Conservation (phyloP, 2,888 invertebrate genomes). For the Cephus nigrinus region DNA sequence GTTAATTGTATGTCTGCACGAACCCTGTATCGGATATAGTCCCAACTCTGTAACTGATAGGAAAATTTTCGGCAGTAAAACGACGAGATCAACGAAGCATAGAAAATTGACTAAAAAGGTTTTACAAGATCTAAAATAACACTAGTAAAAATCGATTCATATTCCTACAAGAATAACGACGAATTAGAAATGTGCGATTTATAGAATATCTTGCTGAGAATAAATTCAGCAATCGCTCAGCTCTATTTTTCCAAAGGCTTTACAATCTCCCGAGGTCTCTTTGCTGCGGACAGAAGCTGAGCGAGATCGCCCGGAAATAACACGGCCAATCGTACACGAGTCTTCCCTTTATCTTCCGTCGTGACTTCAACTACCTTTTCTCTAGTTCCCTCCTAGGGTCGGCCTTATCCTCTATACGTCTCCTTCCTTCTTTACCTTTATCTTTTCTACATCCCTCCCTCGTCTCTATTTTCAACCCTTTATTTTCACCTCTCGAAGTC, state of each 20-base stretch:
- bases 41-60: not conserved
- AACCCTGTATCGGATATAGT: not conserved
- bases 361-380: not conserved
- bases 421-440: not conserved
- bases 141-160: not conserved
- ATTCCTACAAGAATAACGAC: not conserved
- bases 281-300: constrained; percentile 31
- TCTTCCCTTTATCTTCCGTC: constrained; percentile 8
- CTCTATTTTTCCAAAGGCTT: constrained; percentile 33
- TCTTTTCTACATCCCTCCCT: constrained; percentile 1
- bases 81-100: not conserved
- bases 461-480: not conserved
- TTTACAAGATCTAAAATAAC: not conserved
- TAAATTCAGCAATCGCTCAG: constrained; percentile 29
- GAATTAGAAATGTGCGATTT: not conserved
- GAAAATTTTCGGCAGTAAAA: not conserved
- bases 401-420: not conserved
- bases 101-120: not conserved
- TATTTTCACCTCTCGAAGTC: not conserved
- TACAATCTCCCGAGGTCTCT: constrained; percentile 35
- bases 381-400: not conserved
- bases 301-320: constrained; percentile 47
- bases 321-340: constrained; percentile 41
- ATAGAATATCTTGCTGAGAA: constrained; percentile 13
- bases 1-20: not conserved